These are phyloP conservation scores for Apodemia duryi DNA, from an alignment of 2,888 invertebrate genomes.

Conservation along the genomic window DNA sequence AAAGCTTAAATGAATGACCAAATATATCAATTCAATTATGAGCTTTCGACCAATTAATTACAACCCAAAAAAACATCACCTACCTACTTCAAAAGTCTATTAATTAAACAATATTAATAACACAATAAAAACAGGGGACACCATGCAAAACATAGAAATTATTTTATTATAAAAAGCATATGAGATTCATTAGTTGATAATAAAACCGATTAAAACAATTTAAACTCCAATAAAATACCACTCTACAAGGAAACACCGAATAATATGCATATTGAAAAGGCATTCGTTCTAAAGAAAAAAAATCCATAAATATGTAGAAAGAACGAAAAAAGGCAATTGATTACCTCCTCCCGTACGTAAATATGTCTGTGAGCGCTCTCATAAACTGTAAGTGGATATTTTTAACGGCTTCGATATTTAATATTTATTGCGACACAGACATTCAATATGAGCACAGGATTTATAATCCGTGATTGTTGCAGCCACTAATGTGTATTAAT, in stretches of 20 bases:
- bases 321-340: conserved; percentile 65
- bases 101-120: conserved; percentile 1
- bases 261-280: conserved; percentile 51
- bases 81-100: not conserved
- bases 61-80: not conserved
- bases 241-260: conserved; percentile 37
- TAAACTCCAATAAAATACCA: conserved; percentile 36
- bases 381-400: conserved; percentile 78
- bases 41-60: not conserved
- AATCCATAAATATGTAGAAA: conserved; percentile 47
- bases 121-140: not conserved
- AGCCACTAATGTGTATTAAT: conserved; percentile 45
- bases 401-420: conserved; percentile 76
- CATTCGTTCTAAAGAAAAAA: conserved; percentile 47
- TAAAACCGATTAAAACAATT: conserved; percentile 28
- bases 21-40: not conserved
- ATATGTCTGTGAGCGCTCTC: conserved; percentile 70
- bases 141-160: conserved; percentile 6
- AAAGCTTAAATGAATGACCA: not conserved
- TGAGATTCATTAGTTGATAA: conserved; percentile 9
- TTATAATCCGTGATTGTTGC: conserved; percentile 60
- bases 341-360: conserved; percentile 68
- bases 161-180: conserved; percentile 8
- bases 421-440: conserved; percentile 76
- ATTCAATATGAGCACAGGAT: conserved; percentile 72